Base-by-base conservation (phyloP, 37 sponge, comb jelly and placozoan species). In the Agelas oroides region DNA sequence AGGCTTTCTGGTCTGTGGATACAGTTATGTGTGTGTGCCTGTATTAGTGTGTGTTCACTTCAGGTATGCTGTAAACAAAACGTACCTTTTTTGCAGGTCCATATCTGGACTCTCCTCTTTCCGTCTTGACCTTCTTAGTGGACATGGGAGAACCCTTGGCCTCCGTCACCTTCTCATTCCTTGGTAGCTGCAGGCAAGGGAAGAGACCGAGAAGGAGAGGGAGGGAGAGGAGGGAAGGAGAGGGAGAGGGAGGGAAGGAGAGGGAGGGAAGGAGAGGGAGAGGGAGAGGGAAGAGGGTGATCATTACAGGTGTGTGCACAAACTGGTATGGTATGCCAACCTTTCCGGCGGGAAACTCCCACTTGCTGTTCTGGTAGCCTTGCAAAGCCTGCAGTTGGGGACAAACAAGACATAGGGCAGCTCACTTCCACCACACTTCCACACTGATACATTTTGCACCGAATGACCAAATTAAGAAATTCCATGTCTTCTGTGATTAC, bases 71-170 rank as follows among this genome's bases (percentile, higher is more conserved):
- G 46, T 8, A 12, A 46, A 46, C 8, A 46, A 46, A 12, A 46
- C 79, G 24, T 19, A 78, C 66, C 36, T 59, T 81, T 28, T 69
- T 81, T 34, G 81, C 21, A 2, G 69, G 81, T 18, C 70, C 81
- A 56, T 67, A 81, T 17, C 70, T 54, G 12, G 81, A 13, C 15
- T 81, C 84, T 21, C 68, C 70, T 57, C 64, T 65, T 56, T 66
- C 76, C 30, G 70, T 5, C 57, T 67, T 65, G 24, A 90, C 76
- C 68, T 90, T 90, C 71, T 84, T 84, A 6, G 80, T 79, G 16
- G 85, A 40, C 90, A 90, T 90, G 35, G 90, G 90, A 28, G 90
- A 79, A 20, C 80, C 79, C 65, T 78, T 84, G 54, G 85, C 57
- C 13, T 32, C 68, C n/a, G 39, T 67, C 21, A 90, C 75, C 32